Percentiles rank a stretch among this genome's conserved stretches.
Evolutionary conservation across 2,888 invertebrate species (phyloP).

Genomic region (Tetragonisca angustula): DNA sequence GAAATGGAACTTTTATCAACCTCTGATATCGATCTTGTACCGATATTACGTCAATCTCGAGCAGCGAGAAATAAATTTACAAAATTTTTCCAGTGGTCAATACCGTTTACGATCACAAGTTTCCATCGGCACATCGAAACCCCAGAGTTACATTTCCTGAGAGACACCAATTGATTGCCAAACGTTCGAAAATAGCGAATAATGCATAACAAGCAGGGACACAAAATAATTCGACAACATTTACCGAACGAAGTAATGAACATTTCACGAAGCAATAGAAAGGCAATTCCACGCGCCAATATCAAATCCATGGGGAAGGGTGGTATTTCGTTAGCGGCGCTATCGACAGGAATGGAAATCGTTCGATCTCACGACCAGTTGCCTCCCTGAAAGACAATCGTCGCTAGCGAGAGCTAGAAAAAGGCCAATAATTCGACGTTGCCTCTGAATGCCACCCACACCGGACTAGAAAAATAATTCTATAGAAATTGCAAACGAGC

Average conservation of each 20-base stretch:
- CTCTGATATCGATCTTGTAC: not conserved
- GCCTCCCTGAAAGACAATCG: not conserved
- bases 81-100: not conserved
- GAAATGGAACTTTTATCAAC: not conserved
- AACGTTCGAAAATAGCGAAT: not conserved
- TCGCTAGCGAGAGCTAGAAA: not conserved
- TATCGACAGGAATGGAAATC: not conserved
- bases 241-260: slow-evolving; percentile 13
- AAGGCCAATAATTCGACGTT: not conserved
- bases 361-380: not conserved
- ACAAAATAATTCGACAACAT: slow-evolving; percentile 41
- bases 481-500: not conserved
- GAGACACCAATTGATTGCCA: not conserved
- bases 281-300: slow-evolving; percentile 58
- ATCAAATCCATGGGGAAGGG: slow-evolving; percentile 29
- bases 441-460: not conserved
- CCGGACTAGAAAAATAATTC: not conserved
- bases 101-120: not conserved
- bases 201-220: not conserved
- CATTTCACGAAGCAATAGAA: slow-evolving; percentile 7
- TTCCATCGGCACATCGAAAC: not conserved
- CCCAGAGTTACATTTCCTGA: not conserved
- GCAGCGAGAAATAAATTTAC: too few relatives aligned
- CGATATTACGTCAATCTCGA: not conserved
- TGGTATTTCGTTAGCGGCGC: slow-evolving; percentile 4